Percentiles rank a stretch among this genome's conserved stretches.
These are phyloP conservation scores for Idaea straminata DNA, from an alignment of 2,888 invertebrate genomes.

Conservation along the genomic window DNA sequence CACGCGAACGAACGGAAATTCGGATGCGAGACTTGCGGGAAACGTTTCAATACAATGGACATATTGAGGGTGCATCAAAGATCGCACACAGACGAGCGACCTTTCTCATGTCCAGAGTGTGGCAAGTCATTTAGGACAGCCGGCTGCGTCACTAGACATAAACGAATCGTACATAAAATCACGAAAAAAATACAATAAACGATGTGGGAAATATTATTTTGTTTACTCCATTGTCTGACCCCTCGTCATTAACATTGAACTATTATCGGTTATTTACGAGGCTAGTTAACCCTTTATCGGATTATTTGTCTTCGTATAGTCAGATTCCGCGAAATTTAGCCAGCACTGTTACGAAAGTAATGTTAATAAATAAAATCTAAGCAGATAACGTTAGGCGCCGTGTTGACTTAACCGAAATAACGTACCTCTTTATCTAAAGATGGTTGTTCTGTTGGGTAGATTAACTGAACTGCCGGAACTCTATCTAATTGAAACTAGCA, in stretches of 20 bases:
- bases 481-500: conserved; percentile 15
- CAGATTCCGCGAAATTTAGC: conserved; percentile 10
- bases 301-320: conserved; percentile 13
- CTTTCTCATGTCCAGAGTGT: conserved; percentile 68
- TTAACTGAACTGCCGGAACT: conserved; percentile 9
- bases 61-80: conserved; percentile 73
- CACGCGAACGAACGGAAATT: conserved; percentile 77
- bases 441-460: conserved; percentile 13
- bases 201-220: conserved; percentile 20
- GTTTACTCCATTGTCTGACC: conserved; percentile 27
- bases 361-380: background rate
- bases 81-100: conserved; percentile 72
- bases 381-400: conserved; percentile 37
- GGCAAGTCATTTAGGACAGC: conserved; percentile 74
- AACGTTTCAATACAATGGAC: conserved; percentile 76
- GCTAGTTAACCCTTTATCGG: conserved; percentile 16
- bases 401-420: conserved; percentile 66
- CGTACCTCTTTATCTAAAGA: conserved; percentile 37
- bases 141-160: conserved; percentile 72
- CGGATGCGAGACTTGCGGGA: conserved; percentile 75
- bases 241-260: conserved; percentile 19
- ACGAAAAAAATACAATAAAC: conserved; percentile 47
- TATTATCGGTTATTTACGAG: conserved; percentile 15
- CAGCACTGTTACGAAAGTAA: conserved; percentile 17
- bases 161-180: conserved; percentile 64